Conservation (phyloP, 2,888 invertebrate genomes). For the Agrotis exclamationis region DNA sequence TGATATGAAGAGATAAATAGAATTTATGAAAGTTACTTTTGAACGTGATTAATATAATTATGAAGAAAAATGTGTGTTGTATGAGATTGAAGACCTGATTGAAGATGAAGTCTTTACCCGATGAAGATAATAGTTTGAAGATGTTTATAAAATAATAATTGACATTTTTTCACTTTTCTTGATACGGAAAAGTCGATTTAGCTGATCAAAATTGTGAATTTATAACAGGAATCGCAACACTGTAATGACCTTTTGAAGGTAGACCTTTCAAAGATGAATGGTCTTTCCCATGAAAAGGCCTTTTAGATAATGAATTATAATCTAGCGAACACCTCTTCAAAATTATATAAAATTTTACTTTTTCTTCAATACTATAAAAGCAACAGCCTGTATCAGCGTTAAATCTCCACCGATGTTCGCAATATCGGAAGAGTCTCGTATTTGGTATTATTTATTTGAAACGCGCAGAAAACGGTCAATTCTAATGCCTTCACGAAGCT, state of each 20-base stretch:
- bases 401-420: slow-evolving; percentile 67
- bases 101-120: slow-evolving; percentile 13
- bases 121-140: neutral
- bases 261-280: too few species aligned
- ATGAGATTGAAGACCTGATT: slow-evolving; percentile 51
- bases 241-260: too few species aligned
- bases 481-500: slow-evolving; percentile 85
- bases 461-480: slow-evolving; percentile 78
- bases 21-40: slow-evolving; percentile 52
- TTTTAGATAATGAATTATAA: neutral
- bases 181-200: neutral
- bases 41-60: slow-evolving; percentile 54
- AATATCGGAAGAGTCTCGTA: slow-evolving; percentile 79
- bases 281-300: neutral
- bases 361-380: neutral
- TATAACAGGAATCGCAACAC: neutral
- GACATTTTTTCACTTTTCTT: neutral
- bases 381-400: slow-evolving; percentile 72
- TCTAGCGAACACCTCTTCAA: neutral
- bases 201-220: neutral
- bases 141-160: slow-evolving; percentile 1
- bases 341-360: neutral
- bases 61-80: slow-evolving; percentile 37
- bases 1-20: slow-evolving; percentile 53
- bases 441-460: slow-evolving; percentile 86